Evolutionary conservation across 1,140 invertebrate species (phyloP).

Genomic region (Eurytemora carolleeae): DNA sequence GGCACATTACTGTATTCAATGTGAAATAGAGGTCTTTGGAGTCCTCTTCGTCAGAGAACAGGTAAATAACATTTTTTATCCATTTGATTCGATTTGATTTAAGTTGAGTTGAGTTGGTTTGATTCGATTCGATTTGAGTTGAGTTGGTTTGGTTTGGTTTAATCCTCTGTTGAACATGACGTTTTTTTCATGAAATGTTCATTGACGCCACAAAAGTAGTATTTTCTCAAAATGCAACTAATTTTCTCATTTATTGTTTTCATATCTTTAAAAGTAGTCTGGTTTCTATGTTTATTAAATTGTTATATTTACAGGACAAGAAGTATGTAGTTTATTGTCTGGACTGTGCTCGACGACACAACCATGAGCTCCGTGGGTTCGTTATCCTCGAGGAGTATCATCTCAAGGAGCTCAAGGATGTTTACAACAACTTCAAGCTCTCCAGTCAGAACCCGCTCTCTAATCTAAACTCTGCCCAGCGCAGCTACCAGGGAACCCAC

Average conservation of each 20-base stretch:
- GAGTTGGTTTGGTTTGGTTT: no score
- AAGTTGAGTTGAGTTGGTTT: no score
- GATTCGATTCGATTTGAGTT: no score
- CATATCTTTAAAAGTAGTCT: no score
- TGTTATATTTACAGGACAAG: conserved; percentile 48
- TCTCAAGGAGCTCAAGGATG: conserved; percentile 65
- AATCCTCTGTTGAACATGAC: no score
- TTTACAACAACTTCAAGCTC: conserved; percentile 70
- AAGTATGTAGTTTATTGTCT: conserved; percentile 94
- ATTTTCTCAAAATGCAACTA: no score
- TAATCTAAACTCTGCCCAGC: background rate
- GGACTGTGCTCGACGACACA: conserved; percentile 73
- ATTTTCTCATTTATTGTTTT: no score
- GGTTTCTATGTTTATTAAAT: no score
- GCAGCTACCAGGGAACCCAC: background rate
- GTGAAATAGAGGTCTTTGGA: conserved; percentile 11
- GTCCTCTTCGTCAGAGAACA: conserved; percentile 8
- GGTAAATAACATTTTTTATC: background rate
- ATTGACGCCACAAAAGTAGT: no score
- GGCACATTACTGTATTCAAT: conserved; percentile 10
- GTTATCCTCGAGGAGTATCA: conserved; percentile 89
- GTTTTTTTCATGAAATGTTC: no score
- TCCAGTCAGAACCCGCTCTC: background rate
- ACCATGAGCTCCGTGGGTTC: conserved; percentile 64
- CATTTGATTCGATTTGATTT: background rate